Percentiles rank a stretch among this genome's conserved stretches.
These are phyloP conservation scores for Helicoverpa zea DNA, from an alignment of 1,140 invertebrate genomes.

Conservation along the genomic window DNA sequence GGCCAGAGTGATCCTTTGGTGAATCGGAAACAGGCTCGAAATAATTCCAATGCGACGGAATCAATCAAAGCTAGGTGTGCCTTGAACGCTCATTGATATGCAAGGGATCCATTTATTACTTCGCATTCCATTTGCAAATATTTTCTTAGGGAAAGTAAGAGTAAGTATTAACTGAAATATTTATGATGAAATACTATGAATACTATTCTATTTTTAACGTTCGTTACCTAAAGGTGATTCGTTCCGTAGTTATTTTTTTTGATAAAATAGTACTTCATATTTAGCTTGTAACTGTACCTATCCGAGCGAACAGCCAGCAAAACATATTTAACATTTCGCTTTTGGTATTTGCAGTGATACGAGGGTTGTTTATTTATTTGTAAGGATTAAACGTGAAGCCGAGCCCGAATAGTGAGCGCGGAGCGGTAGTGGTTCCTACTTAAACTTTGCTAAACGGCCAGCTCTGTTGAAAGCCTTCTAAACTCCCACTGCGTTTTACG, in stretches of 20 bases:
- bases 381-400: conserved; percentile 75
- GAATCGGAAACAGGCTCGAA: conserved; percentile 75
- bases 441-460: conserved; percentile 83
- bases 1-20: conserved; percentile 63
- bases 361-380: conserved; percentile 81
- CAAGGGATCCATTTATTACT: conserved; percentile 75
- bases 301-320: conserved; percentile 49
- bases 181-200: conserved; percentile 25
- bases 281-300: conserved; percentile 43
- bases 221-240: background rate
- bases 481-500: conserved; percentile 73
- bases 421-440: conserved; percentile 71
- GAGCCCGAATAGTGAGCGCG: conserved; percentile 68
- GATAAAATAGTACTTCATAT: conserved; percentile 31
- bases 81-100: conserved; percentile 78
- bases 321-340: conserved; percentile 75
- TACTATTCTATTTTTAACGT: conserved; percentile 18
- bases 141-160: conserved; percentile 38
- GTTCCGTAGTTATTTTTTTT: conserved; percentile 7
- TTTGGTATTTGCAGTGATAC: conserved; percentile 75
- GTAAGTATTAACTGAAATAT: conserved; percentile 27
- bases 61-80: conserved; percentile 74
- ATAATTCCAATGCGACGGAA: conserved; percentile 76
- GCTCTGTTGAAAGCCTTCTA: conserved; percentile 78
- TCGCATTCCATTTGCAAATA: conserved; percentile 71